These are phyloP conservation scores for Apomyelois bistriatella DNA, from an alignment of 2,888 invertebrate genomes.

Conservation along the genomic window DNA sequence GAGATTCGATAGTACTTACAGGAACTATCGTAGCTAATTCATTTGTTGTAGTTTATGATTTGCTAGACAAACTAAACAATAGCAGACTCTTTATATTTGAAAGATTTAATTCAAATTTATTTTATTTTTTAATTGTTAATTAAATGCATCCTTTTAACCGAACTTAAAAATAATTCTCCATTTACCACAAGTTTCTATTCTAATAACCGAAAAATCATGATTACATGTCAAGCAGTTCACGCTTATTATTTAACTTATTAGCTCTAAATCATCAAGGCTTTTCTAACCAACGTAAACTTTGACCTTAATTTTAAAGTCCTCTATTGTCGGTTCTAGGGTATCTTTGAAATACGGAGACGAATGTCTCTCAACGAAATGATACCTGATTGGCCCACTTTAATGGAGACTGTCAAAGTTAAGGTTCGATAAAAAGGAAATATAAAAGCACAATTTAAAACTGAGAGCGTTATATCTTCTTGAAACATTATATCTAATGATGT, in stretches of 20 bases:
- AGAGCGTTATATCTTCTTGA: slow-evolving; percentile 46
- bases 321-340: slow-evolving; percentile 80
- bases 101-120: too few species aligned
- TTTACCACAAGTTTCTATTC: not conserved
- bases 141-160: not conserved
- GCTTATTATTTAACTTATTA: slow-evolving; percentile 28
- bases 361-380: slow-evolving; percentile 85
- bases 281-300: slow-evolving; percentile 17
- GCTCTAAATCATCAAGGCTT: slow-evolving; percentile 31
- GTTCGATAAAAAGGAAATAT: slow-evolving; percentile 79
- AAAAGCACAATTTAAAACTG: slow-evolving; percentile 50
- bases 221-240: slow-evolving; percentile 27
- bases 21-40: too few species aligned
- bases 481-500: slow-evolving; percentile 23
- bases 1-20: too few species aligned
- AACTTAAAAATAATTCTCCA: not conserved
- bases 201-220: not conserved
- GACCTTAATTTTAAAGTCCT: slow-evolving; percentile 40
- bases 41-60: not conserved
- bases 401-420: slow-evolving; percentile 83
- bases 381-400: slow-evolving; percentile 89
- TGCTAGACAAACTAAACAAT: not conserved
- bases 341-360: slow-evolving; percentile 84
- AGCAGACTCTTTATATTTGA: not conserved
- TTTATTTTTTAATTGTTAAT: too few species aligned